A percentile compares a stretch with the other conserved stretches of the same genome.
phyloP scores from a whole-genome alignment of 2,888 invertebrate genomes.

The Temnothorax ravouxi region DNA sequence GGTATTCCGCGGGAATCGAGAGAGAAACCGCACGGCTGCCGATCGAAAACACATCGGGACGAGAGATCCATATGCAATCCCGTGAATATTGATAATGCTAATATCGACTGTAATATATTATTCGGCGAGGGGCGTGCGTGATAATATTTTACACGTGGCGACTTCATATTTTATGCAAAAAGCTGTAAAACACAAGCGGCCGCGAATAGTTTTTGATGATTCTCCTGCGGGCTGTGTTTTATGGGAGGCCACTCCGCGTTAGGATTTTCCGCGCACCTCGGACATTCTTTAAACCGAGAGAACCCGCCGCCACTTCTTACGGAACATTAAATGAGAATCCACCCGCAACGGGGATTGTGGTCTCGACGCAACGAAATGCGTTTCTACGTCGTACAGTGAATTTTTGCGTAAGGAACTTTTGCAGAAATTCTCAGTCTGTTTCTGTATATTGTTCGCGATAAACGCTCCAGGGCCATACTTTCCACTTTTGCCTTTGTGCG shows the following conservation, averaged over 20 bases:
- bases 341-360: constrained; percentile 17
- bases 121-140: constrained; percentile 35
- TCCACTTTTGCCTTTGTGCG: constrained; percentile 38
- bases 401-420: constrained; percentile 33
- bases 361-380: constrained; percentile 13
- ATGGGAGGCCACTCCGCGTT: constrained; percentile 19
- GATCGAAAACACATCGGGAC: constrained; percentile 52
- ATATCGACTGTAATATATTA: constrained; percentile 54
- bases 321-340: constrained; percentile 47
- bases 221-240: constrained; percentile 35
- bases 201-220: constrained; percentile 52
- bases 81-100: constrained; percentile 53
- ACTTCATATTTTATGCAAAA: constrained; percentile 58
- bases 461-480: constrained; percentile 17
- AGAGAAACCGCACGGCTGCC: constrained; percentile 44
- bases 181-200: constrained; percentile 43
- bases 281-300: constrained; percentile 40
- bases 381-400: constrained; percentile 19
- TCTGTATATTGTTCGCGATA: neutral
- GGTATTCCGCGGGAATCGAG: constrained; percentile 48
- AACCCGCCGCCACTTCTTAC: constrained; percentile 41
- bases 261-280: constrained; percentile 50
- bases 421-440: constrained; percentile 36
- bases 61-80: constrained; percentile 47
- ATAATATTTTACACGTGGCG: constrained; percentile 57